Evolutionary conservation across 2,113 vertebrate genomes (phyloP).

Genomic region (Marcusenius ussheri): DNA sequence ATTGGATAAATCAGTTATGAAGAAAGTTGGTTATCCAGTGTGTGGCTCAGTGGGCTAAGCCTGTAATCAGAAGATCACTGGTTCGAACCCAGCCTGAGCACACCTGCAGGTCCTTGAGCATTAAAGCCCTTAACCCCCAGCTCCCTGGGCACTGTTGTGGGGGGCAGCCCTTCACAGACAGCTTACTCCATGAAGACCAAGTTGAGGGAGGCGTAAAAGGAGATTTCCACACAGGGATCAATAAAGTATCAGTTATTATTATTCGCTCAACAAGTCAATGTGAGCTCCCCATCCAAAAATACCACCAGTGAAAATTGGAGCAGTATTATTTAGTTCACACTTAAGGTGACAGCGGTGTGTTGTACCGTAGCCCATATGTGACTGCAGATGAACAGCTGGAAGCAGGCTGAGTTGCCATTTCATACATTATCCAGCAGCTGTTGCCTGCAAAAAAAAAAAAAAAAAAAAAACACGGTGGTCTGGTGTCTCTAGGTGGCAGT

Average conservation of each 20-base stretch:
- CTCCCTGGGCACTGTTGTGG: too few species aligned
- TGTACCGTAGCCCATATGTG: not conserved
- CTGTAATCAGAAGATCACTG: too few species aligned
- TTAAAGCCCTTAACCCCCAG: too few species aligned
- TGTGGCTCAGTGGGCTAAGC: too few species aligned
- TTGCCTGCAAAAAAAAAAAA: not conserved
- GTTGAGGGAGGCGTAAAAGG: too few species aligned
- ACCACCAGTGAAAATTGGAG: not conserved
- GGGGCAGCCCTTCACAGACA: too few species aligned
- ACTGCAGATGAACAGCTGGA: not conserved
- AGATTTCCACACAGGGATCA: too few species aligned
- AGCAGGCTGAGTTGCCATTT: not conserved
- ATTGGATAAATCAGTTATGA: not conserved
- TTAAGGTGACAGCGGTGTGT: not conserved
- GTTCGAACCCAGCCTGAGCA: too few species aligned
- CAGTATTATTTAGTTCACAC: not conserved
- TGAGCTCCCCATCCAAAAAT: not conserved
- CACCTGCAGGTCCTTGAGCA: too few species aligned
- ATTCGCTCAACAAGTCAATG: not conserved
- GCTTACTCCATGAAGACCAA: too few species aligned
- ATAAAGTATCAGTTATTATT: too few species aligned
- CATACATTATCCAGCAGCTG: not conserved
- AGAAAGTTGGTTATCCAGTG: not conserved
- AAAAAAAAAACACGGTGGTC: not conserved
- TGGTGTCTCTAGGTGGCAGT: not conserved